Percentiles rank a stretch among this genome's conserved stretches.
phyloP scores from a whole-genome alignment of 2,888 invertebrate genomes.

The Maniola hyperantus region DNA sequence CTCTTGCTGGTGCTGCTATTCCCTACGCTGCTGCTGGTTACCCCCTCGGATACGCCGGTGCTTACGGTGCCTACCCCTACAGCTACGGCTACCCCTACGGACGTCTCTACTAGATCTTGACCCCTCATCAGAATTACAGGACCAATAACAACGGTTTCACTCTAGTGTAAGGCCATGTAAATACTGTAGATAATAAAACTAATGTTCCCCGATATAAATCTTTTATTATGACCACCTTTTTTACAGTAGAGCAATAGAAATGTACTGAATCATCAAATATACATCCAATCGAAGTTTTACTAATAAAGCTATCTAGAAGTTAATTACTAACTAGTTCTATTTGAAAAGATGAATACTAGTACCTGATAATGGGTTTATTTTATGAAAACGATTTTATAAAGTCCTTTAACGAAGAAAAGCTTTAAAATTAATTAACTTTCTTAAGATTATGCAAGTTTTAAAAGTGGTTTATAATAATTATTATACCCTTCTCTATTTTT shows the following conservation, averaged over 20 bases:
- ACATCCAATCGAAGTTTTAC: neutral
- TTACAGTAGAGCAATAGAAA: neutral
- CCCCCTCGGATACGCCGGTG: conserved; percentile 43
- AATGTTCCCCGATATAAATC: conserved; percentile 17
- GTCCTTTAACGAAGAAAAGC: neutral
- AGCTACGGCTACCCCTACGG: conserved; percentile 49
- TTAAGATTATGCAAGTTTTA: neutral
- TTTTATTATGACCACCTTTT: conserved; percentile 18
- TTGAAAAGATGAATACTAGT: neutral
- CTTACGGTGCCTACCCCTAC: conserved; percentile 41
- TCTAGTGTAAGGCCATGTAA: conserved; percentile 32
- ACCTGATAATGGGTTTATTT: neutral
- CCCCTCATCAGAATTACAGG: conserved; percentile 16
- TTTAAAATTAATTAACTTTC: neutral
- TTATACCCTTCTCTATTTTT: neutral
- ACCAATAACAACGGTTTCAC: conserved; percentile 12
- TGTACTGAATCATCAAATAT: neutral
- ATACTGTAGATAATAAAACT: conserved; percentile 40
- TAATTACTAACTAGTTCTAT: neutral
- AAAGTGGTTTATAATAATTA: neutral
- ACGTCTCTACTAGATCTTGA: conserved; percentile 48
- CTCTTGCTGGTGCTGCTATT: conserved; percentile 33
- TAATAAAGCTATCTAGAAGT: neutral
- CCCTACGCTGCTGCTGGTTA: conserved; percentile 44
- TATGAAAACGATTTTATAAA: neutral